These are phyloP conservation scores for Serranochromis macrocephalus DNA, from an alignment of 2,113 vertebrate genomes.

Conservation along the genomic window DNA sequence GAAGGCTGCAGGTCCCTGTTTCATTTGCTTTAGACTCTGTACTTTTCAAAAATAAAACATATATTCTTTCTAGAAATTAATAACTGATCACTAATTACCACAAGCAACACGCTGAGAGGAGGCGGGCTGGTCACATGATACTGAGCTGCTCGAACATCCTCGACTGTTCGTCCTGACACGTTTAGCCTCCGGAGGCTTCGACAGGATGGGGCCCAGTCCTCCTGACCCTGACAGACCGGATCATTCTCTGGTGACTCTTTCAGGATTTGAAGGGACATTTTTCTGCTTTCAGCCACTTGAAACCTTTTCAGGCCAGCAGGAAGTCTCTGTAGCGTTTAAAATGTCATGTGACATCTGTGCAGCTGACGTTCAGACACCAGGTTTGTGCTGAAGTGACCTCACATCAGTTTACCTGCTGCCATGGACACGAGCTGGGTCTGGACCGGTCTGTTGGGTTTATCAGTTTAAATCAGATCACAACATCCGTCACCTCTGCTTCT, in stretches of 20 bases:
- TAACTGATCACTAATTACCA: not conserved
- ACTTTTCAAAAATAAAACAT: not conserved
- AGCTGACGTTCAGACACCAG: not conserved
- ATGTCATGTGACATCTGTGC: not conserved
- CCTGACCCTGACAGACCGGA: not conserved
- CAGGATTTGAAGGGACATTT: not conserved
- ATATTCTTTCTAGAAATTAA: fast-evolving
- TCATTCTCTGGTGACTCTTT: not conserved
- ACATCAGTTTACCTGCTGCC: not conserved
- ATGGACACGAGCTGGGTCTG: not conserved
- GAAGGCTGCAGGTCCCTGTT: fast-evolving
- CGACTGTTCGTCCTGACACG: not conserved
- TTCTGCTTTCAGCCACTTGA: not conserved
- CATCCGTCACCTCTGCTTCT: not conserved
- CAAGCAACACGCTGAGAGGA: not conserved
- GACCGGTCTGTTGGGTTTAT: not conserved
- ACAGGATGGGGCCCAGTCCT: not conserved
- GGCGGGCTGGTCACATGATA: not conserved
- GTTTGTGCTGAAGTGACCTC: not conserved
- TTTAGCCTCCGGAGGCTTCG: not conserved
- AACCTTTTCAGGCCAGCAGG: not conserved
- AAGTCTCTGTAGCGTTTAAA: not conserved
- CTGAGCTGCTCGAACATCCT: not conserved
- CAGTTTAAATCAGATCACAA: not conserved
- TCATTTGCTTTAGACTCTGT: not conserved